phyloP scores from a whole-genome alignment of 2,888 invertebrate genomes.

The Philonicus albiceps region DNA sequence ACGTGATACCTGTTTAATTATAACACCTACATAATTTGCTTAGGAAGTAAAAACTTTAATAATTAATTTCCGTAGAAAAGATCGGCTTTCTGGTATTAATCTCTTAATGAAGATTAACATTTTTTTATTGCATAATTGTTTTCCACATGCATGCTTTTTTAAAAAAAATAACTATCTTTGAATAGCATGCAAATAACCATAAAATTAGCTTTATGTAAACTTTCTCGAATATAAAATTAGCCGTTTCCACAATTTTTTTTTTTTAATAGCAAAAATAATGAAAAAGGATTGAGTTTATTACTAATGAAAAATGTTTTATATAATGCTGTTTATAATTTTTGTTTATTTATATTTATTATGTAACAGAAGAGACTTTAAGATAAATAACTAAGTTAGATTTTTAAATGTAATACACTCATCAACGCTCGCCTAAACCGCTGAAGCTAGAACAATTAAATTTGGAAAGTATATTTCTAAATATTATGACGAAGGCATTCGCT shows the following conservation, averaged over 20 bases:
- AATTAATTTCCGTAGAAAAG: neutral
- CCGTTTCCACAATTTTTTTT: neutral
- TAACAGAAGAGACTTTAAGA: too few relatives aligned
- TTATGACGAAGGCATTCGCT: too few relatives aligned
- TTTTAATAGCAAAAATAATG: too few relatives aligned
- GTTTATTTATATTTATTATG: too few relatives aligned
- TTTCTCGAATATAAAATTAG: neutral
- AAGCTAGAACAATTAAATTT: too few relatives aligned
- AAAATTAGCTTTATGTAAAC: neutral
- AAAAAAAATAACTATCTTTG: neutral
- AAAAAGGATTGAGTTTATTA: too few relatives aligned
- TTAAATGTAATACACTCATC: neutral
- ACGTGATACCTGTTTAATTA: neutral
- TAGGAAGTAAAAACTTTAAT: neutral
- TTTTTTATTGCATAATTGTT: neutral
- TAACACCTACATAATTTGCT: neutral
- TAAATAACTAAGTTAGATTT: neutral
- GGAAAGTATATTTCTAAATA: too few relatives aligned
- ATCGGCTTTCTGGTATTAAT: neutral
- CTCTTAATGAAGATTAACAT: neutral
- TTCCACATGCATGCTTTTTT: neutral
- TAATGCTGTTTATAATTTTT: too few relatives aligned
- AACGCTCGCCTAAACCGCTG: too few relatives aligned
- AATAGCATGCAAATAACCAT: neutral
- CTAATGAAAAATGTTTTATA: too few relatives aligned